These are phyloP conservation scores for Vombatus ursinus DNA, from an alignment of 2,113 vertebrate genomes.

Conservation along the genomic window DNA sequence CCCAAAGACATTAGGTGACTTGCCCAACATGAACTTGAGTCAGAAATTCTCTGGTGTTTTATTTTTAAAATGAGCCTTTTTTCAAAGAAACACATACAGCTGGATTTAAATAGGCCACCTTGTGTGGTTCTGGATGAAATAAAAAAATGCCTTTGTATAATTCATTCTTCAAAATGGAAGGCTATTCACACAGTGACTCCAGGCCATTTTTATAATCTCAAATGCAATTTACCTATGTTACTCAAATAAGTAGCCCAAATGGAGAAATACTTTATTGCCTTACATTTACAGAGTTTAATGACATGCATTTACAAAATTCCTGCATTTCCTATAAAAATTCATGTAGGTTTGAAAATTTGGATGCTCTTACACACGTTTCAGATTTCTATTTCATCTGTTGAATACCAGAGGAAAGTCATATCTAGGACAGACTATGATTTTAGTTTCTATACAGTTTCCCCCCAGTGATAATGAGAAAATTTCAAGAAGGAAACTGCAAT, in stretches of 20 bases:
- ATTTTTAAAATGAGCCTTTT: constrained; percentile 12
- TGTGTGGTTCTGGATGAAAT: background rate
- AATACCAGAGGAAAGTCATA: background rate
- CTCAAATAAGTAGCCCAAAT: background rate
- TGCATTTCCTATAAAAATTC: constrained; percentile 31
- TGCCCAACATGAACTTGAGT: background rate
- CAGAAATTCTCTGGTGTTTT: constrained; percentile 20
- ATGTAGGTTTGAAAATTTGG: constrained; percentile 25
- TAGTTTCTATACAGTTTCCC: background rate
- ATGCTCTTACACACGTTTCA: background rate
- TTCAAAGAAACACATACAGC: constrained; percentile 6
- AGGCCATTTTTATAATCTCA: background rate
- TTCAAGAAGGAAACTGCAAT: constrained; percentile 31
- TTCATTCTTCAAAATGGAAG: background rate
- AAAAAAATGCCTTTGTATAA: constrained; percentile 38
- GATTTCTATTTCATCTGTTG: background rate
- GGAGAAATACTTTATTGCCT: background rate
- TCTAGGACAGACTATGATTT: background rate
- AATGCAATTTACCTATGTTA: background rate
- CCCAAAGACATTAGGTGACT: background rate
- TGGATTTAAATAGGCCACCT: background rate
- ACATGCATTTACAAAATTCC: background rate
- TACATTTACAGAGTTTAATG: constrained; percentile 1
- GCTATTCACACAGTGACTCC: background rate
- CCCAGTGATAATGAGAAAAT: constrained; percentile 48